These are phyloP conservation scores for Andrena hattorfiana DNA, from an alignment of 2,888 invertebrate genomes.

Conservation along the genomic window DNA sequence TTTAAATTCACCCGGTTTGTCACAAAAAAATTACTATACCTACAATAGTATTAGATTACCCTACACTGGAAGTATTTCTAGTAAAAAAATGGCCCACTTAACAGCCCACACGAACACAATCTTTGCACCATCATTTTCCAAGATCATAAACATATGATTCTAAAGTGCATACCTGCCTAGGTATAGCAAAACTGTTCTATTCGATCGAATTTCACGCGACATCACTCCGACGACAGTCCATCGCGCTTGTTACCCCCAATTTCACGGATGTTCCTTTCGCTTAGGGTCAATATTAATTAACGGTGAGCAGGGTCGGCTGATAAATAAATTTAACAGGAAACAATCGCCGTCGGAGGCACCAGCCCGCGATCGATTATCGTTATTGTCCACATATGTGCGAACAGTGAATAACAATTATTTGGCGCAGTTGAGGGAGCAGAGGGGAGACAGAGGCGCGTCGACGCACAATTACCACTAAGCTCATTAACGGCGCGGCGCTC, in stretches of 20 bases:
- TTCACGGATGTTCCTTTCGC: slow-evolving; percentile 5
- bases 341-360: slow-evolving; percentile 39
- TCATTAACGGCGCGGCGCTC: slow-evolving; percentile 58
- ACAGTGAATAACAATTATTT: slow-evolving; percentile 61
- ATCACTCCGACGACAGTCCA: background rate
- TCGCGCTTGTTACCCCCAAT: background rate
- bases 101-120: too few species aligned
- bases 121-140: too few species aligned
- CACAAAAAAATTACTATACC: too few species aligned
- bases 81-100: too few species aligned
- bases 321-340: slow-evolving; percentile 56
- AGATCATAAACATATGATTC: too few species aligned
- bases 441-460: background rate
- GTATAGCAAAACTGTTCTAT: background rate
- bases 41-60: too few species aligned
- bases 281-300: slow-evolving; percentile 45
- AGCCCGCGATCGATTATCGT: slow-evolving; percentile 56
- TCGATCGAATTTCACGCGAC: slow-evolving; percentile 1
- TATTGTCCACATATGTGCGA: slow-evolving; percentile 48
- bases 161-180: too few species aligned
- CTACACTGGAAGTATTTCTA: too few species aligned
- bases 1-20: too few species aligned
- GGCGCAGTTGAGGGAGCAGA: slow-evolving; percentile 11
- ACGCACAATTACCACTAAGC: slow-evolving; percentile 63
- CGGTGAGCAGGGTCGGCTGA: slow-evolving; percentile 24